phyloP scores from a whole-genome alignment of 2,888 invertebrate genomes.

The Pristionchus mayeri region DNA sequence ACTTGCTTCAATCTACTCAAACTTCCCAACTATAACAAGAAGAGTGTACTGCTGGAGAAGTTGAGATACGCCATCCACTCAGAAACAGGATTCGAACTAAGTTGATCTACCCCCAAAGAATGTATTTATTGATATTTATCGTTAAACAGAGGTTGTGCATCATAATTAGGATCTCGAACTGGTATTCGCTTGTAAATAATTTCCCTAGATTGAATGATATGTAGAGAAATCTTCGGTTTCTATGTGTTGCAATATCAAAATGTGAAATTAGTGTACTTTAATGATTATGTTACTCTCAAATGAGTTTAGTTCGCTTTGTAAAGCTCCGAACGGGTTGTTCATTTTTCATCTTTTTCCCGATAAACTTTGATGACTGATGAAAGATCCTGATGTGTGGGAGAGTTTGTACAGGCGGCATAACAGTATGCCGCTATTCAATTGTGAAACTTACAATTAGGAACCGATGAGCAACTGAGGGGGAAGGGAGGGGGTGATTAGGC shows the following conservation, averaged over 20 bases:
- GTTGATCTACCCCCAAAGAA: constrained; percentile 49
- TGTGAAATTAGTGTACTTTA: not conserved
- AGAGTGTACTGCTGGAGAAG: constrained; percentile 93
- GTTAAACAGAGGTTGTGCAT: not conserved
- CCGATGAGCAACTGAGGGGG: too few relatives aligned
- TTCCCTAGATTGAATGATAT: not conserved
- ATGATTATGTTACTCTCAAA: too few relatives aligned
- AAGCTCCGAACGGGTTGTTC: not conserved
- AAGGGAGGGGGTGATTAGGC: too few relatives aligned
- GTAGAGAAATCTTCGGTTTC: not conserved
- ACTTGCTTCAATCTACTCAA: constrained; percentile 99
- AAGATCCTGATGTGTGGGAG: constrained; percentile 10
- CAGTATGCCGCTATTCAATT: not conserved
- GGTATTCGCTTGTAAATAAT: not conserved
- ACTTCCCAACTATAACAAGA: constrained; percentile 97
- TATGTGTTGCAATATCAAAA: not conserved
- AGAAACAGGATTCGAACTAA: constrained; percentile 96
- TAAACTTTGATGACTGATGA: constrained; percentile 17
- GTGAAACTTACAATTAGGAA: too few relatives aligned
- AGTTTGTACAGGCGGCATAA: not conserved
- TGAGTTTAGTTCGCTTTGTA: not conserved
- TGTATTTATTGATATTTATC: constrained; percentile 18
- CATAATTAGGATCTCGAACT: constrained; percentile 10
- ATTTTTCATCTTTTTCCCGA: not conserved
- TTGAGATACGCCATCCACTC: constrained; percentile 96